Conservation (phyloP, 2,888 invertebrate species). For the Hyles lineata region DNA sequence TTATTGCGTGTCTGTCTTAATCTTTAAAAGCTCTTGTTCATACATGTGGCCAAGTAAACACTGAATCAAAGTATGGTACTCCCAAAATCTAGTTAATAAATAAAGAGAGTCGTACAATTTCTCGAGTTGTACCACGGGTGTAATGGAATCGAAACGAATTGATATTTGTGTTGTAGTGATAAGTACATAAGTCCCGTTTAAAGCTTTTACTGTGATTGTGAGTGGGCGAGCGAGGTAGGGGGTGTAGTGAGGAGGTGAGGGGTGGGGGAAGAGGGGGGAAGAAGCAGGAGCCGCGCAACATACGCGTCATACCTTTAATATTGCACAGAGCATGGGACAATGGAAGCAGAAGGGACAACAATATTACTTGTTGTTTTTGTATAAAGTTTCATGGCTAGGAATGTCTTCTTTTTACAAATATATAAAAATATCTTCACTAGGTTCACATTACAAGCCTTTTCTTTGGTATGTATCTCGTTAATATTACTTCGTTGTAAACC, state of each 20-base stretch:
- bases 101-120: neutral
- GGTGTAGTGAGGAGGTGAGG: neutral
- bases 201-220: conserved; percentile 31
- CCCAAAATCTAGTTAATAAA: neutral
- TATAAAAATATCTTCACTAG: too few species aligned
- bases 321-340: neutral
- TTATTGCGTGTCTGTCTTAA: too few species aligned
- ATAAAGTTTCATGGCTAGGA: neutral
- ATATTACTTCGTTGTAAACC: too few species aligned
- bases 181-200: conserved; percentile 23
- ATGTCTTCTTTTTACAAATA: too few species aligned
- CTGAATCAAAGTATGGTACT: neutral
- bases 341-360: neutral
- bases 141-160: conserved; percentile 20
- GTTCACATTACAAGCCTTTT: too few species aligned
- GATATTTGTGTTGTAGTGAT: conserved; percentile 21
- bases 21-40: too few species aligned
- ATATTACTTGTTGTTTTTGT: neutral
- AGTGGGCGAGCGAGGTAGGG: neutral
- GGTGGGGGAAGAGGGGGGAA: neutral
- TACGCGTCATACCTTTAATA: conserved; percentile 21
- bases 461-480: too few species aligned
- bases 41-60: too few species aligned
- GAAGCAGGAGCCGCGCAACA: neutral
- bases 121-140: neutral